A percentile compares a stretch with the other conserved stretches of the same genome.
phyloP scores from a whole-genome alignment of 2,888 invertebrate species.

The Leptopilina drosophilae region DNA sequence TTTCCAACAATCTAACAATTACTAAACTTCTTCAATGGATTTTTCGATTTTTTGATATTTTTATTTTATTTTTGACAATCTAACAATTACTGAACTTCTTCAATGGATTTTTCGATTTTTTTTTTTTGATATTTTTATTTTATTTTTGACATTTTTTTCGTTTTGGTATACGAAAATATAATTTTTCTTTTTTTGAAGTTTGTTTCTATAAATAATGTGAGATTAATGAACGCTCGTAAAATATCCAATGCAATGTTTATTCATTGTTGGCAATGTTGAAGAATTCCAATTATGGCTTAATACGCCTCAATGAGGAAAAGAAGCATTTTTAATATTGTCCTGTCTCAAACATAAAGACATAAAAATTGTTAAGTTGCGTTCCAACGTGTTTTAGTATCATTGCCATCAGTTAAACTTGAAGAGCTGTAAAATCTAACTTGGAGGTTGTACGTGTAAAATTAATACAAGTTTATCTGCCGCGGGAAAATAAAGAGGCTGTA shows the following conservation, averaged over 20 bases:
- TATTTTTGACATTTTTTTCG: no score
- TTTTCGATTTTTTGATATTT: no score
- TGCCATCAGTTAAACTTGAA: constrained; percentile 29
- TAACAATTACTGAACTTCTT: no score
- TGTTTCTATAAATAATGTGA: neutral
- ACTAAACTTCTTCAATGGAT: no score
- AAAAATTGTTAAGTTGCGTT: constrained; percentile 32
- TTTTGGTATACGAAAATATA: no score
- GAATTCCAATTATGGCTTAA: constrained; percentile 15
- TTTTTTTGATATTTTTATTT: no score
- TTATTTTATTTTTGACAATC: no score
- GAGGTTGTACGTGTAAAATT: neutral
- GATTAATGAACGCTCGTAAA: neutral
- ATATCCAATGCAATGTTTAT: constrained; percentile 8
- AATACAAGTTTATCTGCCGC: neutral
- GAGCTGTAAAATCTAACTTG: constrained; percentile 2
- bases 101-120: no score
- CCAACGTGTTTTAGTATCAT: constrained; percentile 23
- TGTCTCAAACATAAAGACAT: constrained; percentile 12
- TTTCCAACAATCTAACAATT: no score
- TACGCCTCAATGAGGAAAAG: constrained; percentile 15
- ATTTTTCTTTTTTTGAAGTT: no score
- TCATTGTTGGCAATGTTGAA: neutral
- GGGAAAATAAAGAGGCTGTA: neutral
- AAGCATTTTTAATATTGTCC: neutral